Conservation (phyloP, 2,888 invertebrate genomes). For the Hedychridium roseum region DNA sequence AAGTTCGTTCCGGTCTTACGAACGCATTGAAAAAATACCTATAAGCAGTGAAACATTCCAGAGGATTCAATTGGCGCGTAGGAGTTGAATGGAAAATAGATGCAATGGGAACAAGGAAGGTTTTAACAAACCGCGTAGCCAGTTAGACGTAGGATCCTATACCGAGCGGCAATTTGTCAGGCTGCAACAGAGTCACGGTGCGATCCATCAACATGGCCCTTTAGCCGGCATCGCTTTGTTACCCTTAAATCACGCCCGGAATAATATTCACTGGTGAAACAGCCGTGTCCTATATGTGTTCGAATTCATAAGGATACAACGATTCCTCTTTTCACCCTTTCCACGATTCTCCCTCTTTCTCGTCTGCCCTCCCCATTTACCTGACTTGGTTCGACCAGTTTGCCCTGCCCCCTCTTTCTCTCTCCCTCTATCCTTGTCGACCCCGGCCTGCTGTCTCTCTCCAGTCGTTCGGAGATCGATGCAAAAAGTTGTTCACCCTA, state of each 20-base stretch:
- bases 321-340: too few relatives aligned
- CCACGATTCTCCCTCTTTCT: too few relatives aligned
- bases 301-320: too few relatives aligned
- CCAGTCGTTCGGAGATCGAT: conserved; percentile 21
- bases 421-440: neutral
- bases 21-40: too few relatives aligned
- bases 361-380: too few relatives aligned
- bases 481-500: conserved; percentile 22
- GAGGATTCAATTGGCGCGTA: neutral
- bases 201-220: too few relatives aligned
- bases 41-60: neutral
- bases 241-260: too few relatives aligned
- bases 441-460: neutral
- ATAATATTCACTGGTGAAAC: too few relatives aligned
- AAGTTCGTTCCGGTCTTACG: too few relatives aligned
- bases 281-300: too few relatives aligned
- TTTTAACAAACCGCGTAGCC: neutral
- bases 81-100: neutral
- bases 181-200: too few relatives aligned
- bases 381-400: neutral
- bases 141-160: neutral
- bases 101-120: neutral
- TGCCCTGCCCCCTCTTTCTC: conserved; percentile 3
- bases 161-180: conserved; percentile 11
- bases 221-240: too few relatives aligned